Base-by-base conservation (phyloP, 2,888 invertebrate species). In the Apeira syringaria region DNA sequence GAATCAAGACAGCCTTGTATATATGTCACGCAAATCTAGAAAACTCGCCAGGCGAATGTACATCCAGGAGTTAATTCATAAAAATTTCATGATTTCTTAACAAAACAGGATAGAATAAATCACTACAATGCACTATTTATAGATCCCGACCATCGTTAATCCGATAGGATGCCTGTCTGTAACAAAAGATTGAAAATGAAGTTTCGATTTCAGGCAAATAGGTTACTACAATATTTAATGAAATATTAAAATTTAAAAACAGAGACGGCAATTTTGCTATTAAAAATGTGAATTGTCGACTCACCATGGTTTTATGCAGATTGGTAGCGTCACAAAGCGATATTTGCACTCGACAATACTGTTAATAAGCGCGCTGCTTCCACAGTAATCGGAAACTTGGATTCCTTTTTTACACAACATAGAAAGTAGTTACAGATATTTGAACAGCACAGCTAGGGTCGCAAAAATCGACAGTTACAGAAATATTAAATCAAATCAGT, bases 111-210 rank as follows among this genome's bases (percentile, higher is more conserved):
- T 64, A 47, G 42, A 41, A 61, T 64, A 61, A 65, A 59, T 59
- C 53, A 56, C 61, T 51, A 50, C 49, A 55, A 50, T 36, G 29
- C 41, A 34, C 50, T 59, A 61, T 57, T 64, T 65, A 66, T 55
- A 49, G 59, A 61, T 60, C 61, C 49, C 48, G 40, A 64, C 41
- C 50, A 55, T 56, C 69, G 64, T 37, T 65, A 57, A 53, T 44
- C 33, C 53, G 55, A 57, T 64, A 64, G 54, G 56, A 59, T 55
- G 55, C 43, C 53, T 47, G 50, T 60, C 85, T 86, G 81, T 77
- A 86, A 87, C 84, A 87, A 85, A 85, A 88, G 76, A 89, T 87
- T 70, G 74, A 34, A 88, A 85, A 85, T 81, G 72, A 87, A 88
- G 88, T 89, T 89, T 74, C 69, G 68, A 61, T 64, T 71, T 64